Percentiles rank a stretch among this genome's conserved stretches.
phyloP scores from a whole-genome alignment of 1,140 invertebrate genomes.

The Drosophila baimaii region DNA sequence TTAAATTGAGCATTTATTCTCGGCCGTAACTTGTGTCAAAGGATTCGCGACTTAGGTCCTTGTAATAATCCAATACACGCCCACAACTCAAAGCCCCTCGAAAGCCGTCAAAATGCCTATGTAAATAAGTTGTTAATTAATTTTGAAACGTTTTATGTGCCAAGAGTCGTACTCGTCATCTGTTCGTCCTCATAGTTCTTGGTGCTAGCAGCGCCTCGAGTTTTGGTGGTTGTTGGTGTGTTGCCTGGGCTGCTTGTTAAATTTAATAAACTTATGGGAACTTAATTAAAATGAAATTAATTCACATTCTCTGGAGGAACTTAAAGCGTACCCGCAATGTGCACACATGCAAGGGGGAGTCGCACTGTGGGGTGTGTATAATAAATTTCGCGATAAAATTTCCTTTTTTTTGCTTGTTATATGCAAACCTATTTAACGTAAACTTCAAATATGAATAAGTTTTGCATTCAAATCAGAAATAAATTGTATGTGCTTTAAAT shows the following conservation, averaged over 20 bases:
- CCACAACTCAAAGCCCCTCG: not conserved
- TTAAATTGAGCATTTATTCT: not conserved
- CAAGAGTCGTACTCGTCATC: slow-evolving; percentile 29
- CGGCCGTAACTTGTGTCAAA: slow-evolving; percentile 14
- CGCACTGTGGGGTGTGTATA: not conserved
- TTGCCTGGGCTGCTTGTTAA: slow-evolving; percentile 44
- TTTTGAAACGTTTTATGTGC: slow-evolving; percentile 63
- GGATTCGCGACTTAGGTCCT: not conserved
- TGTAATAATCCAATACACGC: slow-evolving; percentile 14
- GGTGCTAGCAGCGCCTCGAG: slow-evolving; percentile 6
- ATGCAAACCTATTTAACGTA: no score
- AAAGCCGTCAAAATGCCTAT: slow-evolving; percentile 46
- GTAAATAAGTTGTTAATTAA: slow-evolving; percentile 76
- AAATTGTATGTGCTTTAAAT: no score
- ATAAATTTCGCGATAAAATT: not conserved
- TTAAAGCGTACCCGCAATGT: slow-evolving; percentile 33
- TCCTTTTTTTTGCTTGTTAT: no score
- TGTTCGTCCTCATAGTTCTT: slow-evolving; percentile 15
- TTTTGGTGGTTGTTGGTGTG: slow-evolving; percentile 32
- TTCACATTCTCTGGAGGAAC: slow-evolving; percentile 52
- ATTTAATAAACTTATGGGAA: slow-evolving; percentile 66
- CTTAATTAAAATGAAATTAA: slow-evolving; percentile 78
- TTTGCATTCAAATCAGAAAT: no score
- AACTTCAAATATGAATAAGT: no score
- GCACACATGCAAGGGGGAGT: slow-evolving; percentile 30